Percentiles rank a stretch among this genome's conserved stretches.
phyloP scores from a whole-genome alignment of 2,888 invertebrate genomes.

The Parnassius apollo region DNA sequence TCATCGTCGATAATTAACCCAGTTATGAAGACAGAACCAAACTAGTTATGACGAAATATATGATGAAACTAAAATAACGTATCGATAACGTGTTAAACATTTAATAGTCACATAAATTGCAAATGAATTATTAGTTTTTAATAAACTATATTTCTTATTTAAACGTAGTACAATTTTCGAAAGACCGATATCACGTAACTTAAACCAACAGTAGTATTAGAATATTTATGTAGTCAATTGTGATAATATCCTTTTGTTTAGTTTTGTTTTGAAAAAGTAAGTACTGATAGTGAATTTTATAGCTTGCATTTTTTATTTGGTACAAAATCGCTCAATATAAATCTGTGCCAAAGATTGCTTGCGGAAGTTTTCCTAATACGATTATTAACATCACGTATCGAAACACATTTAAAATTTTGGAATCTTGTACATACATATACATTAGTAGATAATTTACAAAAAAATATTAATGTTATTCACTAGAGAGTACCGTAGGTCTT shows the following conservation, averaged over 20 bases:
- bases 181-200: slow-evolving; percentile 19
- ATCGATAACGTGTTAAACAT: too few species aligned
- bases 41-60: too few species aligned
- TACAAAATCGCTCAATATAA: slow-evolving; percentile 25
- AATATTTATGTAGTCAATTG: slow-evolving; percentile 17
- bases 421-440: slow-evolving; percentile 74
- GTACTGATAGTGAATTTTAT: background rate
- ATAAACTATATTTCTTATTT: slow-evolving; percentile 11
- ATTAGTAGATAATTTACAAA: slow-evolving; percentile 54
- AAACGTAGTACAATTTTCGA: slow-evolving; percentile 26
- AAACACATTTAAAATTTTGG: slow-evolving; percentile 57
- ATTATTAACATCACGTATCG: slow-evolving; percentile 35
- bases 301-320: slow-evolving; percentile 16
- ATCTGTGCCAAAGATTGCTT: slow-evolving; percentile 33
- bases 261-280: background rate
- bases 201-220: slow-evolving; percentile 9
- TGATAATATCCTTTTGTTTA: slow-evolving; percentile 7
- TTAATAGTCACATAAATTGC: background rate
- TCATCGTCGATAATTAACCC: too few species aligned
- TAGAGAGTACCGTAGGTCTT: slow-evolving; percentile 70
- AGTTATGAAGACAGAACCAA: too few species aligned
- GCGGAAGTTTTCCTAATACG: slow-evolving; percentile 40
- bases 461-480: slow-evolving; percentile 49
- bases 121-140: slow-evolving; percentile 24
- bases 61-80: too few species aligned